Base-by-base conservation (phyloP, 1,140 invertebrate species). In the Pseudomyrmex pallidus region DNA sequence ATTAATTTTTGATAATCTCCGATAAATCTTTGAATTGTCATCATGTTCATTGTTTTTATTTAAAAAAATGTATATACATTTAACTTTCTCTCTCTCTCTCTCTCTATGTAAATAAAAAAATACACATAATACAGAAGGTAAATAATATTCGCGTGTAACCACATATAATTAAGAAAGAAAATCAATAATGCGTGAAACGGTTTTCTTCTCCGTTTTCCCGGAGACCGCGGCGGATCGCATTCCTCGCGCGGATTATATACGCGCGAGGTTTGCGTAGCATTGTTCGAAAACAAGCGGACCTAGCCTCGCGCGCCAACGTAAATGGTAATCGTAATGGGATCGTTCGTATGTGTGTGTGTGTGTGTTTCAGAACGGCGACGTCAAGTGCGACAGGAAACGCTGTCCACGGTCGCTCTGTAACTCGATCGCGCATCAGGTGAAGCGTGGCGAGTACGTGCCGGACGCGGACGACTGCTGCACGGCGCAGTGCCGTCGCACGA, bases 301-400 rank as follows among this genome's bases (percentile, higher is more conserved):
- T 35, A 0, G 35, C 35, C 35, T 35, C 22, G 17, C 62, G 13
- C 20, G 44, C 15, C 10, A 9, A 52, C 12, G 8, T 48, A 57
- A 56, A 68, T 50, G 59, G 35, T 50, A 46, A 74, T 44, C 20
- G 22, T 78, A 78, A 70, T 59, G 44, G 64, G 17, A 5, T 20
- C 76, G 35, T 25, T 78, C 35, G 35, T n/a, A n/a, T 25, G 25
- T 22, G 20, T 22, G 20, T 15, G 54, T 22, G 67, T 72, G 25
- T 63, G 92, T 86, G 84, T 94, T 95, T 1, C 93, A 98, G 97
- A 97, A 98, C 91, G 97, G 97, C 63, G 95, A 96, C 89, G 96
- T 97, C 59, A 96, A 95, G 85, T 98, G 97, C 91, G 96, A 96
- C 82, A 95, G 97, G 78, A 97, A 97, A 86, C 95, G 96, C n/a